Percentiles rank a stretch among this genome's conserved stretches.
Evolutionary conservation across 2,797 vertebrate genomes (phyloP).

Genomic region (Okamejei kenojei): DNA sequence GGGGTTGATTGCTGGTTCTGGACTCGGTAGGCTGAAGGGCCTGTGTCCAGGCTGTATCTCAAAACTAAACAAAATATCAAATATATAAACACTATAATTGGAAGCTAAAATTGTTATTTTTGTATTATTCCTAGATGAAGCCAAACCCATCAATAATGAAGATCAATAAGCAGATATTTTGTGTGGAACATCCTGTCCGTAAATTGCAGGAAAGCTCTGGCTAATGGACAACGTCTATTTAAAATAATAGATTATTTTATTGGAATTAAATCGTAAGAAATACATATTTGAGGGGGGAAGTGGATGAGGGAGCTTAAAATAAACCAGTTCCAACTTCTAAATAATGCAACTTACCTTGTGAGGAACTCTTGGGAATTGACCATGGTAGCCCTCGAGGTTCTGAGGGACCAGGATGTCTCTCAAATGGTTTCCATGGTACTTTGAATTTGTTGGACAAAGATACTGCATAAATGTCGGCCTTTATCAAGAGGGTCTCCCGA

Average conservation of each 20-base stretch:
- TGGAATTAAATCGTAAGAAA: neutral
- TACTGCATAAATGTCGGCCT: no score
- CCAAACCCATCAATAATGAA: neutral
- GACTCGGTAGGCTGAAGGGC: no score
- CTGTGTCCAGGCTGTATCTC: no score
- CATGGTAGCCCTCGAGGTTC: neutral
- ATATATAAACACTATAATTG: neutral
- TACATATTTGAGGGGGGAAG: neutral
- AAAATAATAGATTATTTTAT: neutral
- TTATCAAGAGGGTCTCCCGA: no score
- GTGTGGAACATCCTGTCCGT: neutral
- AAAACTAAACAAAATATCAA: neutral
- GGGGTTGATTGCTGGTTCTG: no score
- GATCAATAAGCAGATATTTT: neutral
- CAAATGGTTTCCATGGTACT: neutral
- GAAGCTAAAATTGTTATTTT: neutral
- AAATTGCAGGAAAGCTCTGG: neutral
- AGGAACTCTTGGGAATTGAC: neutral
- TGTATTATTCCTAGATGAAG: conserved; percentile 17
- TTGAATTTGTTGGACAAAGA: neutral
- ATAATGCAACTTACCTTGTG: neutral
- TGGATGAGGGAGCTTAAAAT: neutral
- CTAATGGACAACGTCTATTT: neutral
- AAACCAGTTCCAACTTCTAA: neutral
- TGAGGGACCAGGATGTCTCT: neutral